These are phyloP conservation scores for Beroe ovata DNA, from an alignment of 37 sponge, comb jelly and placozoan species.

Conservation along the genomic window DNA sequence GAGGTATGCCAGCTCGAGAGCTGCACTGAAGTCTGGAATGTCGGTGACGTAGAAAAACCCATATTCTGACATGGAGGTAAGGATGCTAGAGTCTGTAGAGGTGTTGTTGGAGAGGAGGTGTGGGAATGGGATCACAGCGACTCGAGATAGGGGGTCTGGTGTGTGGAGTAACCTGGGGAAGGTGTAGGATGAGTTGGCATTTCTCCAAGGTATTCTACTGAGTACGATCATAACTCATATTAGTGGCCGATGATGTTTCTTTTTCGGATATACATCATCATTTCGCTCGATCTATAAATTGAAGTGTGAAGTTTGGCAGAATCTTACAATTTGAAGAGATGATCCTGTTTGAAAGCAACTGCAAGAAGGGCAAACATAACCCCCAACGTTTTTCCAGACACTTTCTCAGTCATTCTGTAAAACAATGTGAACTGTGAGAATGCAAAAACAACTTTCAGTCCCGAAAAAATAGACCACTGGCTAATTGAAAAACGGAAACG, in stretches of 20 bases:
- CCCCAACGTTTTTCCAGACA: neutral
- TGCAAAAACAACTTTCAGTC: too few relatives aligned
- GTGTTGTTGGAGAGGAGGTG: neutral
- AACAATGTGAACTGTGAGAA: too few relatives aligned
- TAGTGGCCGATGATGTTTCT: too few relatives aligned
- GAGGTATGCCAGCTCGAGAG: neutral
- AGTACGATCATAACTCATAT: too few relatives aligned
- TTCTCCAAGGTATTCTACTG: too few relatives aligned
- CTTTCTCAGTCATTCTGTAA: neutral
- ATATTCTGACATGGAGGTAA: slow-evolving; percentile 10
- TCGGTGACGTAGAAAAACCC: slow-evolving; percentile 33
- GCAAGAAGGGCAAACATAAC: neutral
- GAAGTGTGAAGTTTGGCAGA: too few relatives aligned
- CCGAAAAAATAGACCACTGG: too few relatives aligned
- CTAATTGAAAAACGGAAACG: too few relatives aligned
- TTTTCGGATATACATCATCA: too few relatives aligned
- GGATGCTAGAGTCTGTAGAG: neutral
- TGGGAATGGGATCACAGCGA: neutral
- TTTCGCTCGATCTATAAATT: too few relatives aligned
- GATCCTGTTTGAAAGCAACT: neutral
- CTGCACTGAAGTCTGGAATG: neutral
- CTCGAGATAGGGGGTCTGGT: neutral
- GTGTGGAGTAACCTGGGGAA: neutral
- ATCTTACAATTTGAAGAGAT: neutral
- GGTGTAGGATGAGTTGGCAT: too few relatives aligned